These are phyloP conservation scores for Chesias legatella DNA, from an alignment of 2,888 invertebrate species.

Conservation along the genomic window DNA sequence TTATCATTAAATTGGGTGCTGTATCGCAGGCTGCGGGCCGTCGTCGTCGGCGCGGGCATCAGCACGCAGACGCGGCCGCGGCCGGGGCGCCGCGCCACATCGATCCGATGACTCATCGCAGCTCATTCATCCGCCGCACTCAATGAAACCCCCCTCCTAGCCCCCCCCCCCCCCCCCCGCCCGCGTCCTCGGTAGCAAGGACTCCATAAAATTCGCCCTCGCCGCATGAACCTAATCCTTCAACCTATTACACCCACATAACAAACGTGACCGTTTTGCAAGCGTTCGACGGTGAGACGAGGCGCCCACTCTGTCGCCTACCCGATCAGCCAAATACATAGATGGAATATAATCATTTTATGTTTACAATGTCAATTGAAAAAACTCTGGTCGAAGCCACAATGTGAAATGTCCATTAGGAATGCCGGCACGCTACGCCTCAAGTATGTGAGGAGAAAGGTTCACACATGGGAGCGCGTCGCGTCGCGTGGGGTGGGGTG, in stretches of 20 bases:
- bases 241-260: slow-evolving; percentile 58
- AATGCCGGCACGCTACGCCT: slow-evolving; percentile 3
- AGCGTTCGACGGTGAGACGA: slow-evolving; percentile 26
- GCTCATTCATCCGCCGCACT: slow-evolving; percentile 77
- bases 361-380: slow-evolving; percentile 2
- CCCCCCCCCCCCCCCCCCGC: slow-evolving; percentile 43
- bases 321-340: slow-evolving; percentile 16
- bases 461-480: slow-evolving; percentile 15
- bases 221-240: slow-evolving; percentile 57
- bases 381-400: slow-evolving; percentile 4
- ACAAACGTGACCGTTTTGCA: slow-evolving; percentile 46
- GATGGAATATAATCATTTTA: slow-evolving; percentile 2
- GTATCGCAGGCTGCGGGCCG: slow-evolving; percentile 26
- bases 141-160: slow-evolving; percentile 66
- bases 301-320: slow-evolving; percentile 42
- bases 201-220: slow-evolving; percentile 65
- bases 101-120: slow-evolving; percentile 75
- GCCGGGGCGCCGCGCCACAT: slow-evolving; percentile 38
- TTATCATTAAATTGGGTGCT: slow-evolving; percentile 31
- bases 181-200: slow-evolving; percentile 64
- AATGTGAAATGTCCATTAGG: slow-evolving; percentile 12
- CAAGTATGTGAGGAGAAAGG: slow-evolving; percentile 14
- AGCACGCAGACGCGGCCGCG: slow-evolving; percentile 42
- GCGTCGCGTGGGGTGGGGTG: slow-evolving; percentile 31
- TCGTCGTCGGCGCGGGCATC: slow-evolving; percentile 30